Base-by-base conservation (phyloP, 1,140 invertebrate genomes). In the Drosophila azteca region DNA sequence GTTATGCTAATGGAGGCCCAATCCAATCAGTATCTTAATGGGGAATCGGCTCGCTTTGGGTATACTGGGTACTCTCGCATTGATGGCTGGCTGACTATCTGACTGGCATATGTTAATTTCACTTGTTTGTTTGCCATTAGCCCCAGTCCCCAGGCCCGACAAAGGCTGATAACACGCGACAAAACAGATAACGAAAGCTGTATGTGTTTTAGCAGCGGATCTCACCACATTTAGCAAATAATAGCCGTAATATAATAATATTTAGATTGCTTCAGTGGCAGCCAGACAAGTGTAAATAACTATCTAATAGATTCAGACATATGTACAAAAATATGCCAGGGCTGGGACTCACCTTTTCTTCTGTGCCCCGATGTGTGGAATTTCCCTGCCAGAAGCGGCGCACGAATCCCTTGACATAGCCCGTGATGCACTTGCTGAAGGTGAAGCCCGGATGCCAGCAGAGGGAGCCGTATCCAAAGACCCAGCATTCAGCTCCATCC, bases 361-460 rank as follows among this genome's bases (percentile, higher is more conserved):
- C 92, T 0, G 95, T 96, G 7, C 96, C 97, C 49, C 97, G 93
- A 90, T 97, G 96, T 1, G 95, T 95, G 9, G 94, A 94, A 87
- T 97, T 97, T 44, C 96, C 96, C 92, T 98, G 97, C 96, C 96
- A 97, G 92, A 97, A 97, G 90, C 95, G 93, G 46, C 97, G 93
- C 1, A 94, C 93, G 90, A 95, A 98, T 17, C 96, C 96, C 8
- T 90, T 60, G 17, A 92, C 89, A 75, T 95, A 95, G 7, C 97
- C 97, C 8, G 95, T 94, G 4, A 95, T 92, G 26, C 94, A 95
- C 78, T 95, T 94, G 64, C 94, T 93, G 89, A 94, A 97, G 62
- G 95, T 93, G 88, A 98, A 97, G 26, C 96, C 96, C 0, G 96
- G 97, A 91, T 95, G 93, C 97, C 97, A 98, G 92, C 96, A 96